These are phyloP conservation scores for Tragopan temminckii DNA, from an alignment of 2,797 vertebrate genomes.

Conservation along the genomic window DNA sequence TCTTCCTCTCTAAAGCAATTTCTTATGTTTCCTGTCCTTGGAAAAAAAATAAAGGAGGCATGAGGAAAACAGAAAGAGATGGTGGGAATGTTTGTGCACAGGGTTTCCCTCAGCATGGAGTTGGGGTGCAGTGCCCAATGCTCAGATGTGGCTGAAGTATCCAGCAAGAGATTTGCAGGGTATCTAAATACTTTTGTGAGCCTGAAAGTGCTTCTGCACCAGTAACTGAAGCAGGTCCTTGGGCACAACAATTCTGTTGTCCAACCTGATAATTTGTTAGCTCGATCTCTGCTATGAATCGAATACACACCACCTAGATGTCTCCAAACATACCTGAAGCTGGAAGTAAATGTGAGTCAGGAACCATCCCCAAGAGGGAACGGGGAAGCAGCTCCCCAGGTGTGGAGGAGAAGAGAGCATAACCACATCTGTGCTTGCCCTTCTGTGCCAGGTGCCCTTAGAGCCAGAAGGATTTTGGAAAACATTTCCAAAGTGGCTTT, in stretches of 20 bases:
- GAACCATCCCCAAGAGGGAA: background rate
- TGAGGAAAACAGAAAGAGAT: background rate
- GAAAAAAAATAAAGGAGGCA: background rate
- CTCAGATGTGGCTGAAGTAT: background rate
- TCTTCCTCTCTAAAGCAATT: background rate
- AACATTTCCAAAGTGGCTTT: background rate
- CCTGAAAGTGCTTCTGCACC: background rate
- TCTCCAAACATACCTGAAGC: background rate
- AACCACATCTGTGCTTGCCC: background rate
- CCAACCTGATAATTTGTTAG: background rate
- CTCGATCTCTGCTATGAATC: background rate
- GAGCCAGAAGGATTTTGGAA: background rate
- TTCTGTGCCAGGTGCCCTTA: background rate
- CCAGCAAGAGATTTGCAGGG: rapidly evolving
- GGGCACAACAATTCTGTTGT: background rate
- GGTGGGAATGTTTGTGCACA: background rate
- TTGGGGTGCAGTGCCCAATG: background rate
- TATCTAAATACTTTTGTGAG: background rate
- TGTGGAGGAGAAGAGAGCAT: background rate
- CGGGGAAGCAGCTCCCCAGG: background rate
- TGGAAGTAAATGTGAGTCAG: background rate
- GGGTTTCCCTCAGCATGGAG: background rate
- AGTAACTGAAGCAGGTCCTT: background rate
- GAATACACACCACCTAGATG: background rate
- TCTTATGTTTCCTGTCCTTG: rapidly evolving